Evolutionary conservation across 2,888 invertebrate species (phyloP), one percentile per base, ranked within the genome.

Genomic region (Sinotaia quadrata): DNA sequence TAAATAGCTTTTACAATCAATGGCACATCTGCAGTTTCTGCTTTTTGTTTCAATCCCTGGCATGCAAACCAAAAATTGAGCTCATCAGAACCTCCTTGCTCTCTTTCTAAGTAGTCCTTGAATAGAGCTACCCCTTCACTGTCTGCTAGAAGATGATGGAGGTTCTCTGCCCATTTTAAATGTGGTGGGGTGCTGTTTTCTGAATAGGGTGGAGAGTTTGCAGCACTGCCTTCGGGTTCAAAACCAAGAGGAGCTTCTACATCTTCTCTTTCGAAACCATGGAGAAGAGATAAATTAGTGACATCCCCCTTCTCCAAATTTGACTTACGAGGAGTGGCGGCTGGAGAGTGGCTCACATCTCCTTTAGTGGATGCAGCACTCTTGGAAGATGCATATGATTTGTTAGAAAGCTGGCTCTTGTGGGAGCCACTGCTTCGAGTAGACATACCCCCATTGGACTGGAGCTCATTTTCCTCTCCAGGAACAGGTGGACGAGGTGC

Each of bases 111-210:
- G 76, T 86, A 90, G 67, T 82, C 77, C 88, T 93, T 93, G 90
- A 96, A 97, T 85, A 96, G 90, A 73, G 93, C 92, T 79, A 95
- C 94, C 72, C 97, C 97, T 88, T 96, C 95, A 78, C 93, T 92
- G 90, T 97, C 97, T 54, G 94, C 93, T 81, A 97, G 91, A 79
- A 97, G 91, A 85, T 93, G 91, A 87, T 93, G 93, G 84, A 97
- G 91, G 83, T 93, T 94, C 81, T 93, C 91, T 57, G 96, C 95
- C 97, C 97, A 97, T 87, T 93, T 93, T 84, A 95, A 91, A 90
- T 94, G 96, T 93, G 92, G 80, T 93, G 93, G 82, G 91, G 87
- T 83, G 74, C 84, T 81, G 75, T 84, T 86, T 75, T 88, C 87
- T 36, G 84, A 83, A 68, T 85, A 87, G 2, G 85, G 86, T 10